Base-by-base conservation (phyloP, 2,113 vertebrate species). In the Rostratula benghalensis region DNA sequence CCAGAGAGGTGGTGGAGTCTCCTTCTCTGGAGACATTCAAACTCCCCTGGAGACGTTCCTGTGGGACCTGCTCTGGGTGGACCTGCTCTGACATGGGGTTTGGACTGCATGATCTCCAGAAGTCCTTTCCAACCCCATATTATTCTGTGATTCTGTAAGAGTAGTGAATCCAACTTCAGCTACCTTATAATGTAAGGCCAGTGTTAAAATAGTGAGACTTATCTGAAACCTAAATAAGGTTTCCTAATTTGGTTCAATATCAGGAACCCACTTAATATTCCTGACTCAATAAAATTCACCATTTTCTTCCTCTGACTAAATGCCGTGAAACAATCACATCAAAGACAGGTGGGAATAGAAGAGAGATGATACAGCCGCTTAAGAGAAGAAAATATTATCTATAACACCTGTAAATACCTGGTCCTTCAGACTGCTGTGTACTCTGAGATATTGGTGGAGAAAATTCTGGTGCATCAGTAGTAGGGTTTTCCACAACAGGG, bases 401-500 rank as follows among this genome's bases (percentile, higher is more conserved):
- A 15, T 13, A 15, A 81, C 31, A 39, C 51, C 13, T 45, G 53
- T 57, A 74, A 50, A 96, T 99, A 99, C 99, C 99, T 99, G 98
- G 98, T 64, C 96, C 91, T 85, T 98, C 98, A 1, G 97, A 96
- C 86, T 97, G 98, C 93, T 98, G 96, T 24, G 97, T 87, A 56
- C 92, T 96, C 70, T 94, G 95, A 96, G 97, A 97, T 70, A 97
- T 95, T 0, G 98, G 94, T 12, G 97, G 96, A 33, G 98, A 98
- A 67, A 98, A 45, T 57, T 98, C 74, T 7, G 97, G 89, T n/a
- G 98, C 98, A 82, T 98, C 98, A 18, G 97, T 87, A 39, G 97
- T 80, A 18, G 98, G 96, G 15, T 98, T 99, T 97, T 99, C 99
- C 85, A 99, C 99, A 91, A 99, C 99, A 1, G 99, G 99, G 91